These are phyloP conservation scores for Amiota mariae DNA, from an alignment of 2,888 invertebrate species.

Conservation along the genomic window DNA sequence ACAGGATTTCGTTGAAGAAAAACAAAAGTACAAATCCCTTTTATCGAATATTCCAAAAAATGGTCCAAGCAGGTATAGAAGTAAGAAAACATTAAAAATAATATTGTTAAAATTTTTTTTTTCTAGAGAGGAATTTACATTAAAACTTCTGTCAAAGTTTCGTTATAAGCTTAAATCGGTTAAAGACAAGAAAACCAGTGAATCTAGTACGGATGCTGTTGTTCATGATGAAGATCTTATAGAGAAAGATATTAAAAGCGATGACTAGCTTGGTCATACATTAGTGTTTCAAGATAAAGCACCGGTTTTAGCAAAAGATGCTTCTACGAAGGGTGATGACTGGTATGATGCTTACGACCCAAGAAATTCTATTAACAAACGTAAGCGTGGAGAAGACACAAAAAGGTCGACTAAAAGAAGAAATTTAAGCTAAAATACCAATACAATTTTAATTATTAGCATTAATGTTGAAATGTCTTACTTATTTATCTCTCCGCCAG, in stretches of 20 bases:
- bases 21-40: slow-evolving; percentile 77
- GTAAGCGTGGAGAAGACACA: slow-evolving; percentile 87
- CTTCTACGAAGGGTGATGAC: slow-evolving; percentile 92
- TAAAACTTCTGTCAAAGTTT: slow-evolving; percentile 87
- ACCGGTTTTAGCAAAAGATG: slow-evolving; percentile 88
- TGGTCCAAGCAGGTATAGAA: slow-evolving; percentile 76
- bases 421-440: background rate
- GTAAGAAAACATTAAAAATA: background rate
- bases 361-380: slow-evolving; percentile 92
- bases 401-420: slow-evolving; percentile 10
- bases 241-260: slow-evolving; percentile 68
- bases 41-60: slow-evolving; percentile 81
- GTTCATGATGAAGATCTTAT: slow-evolving; percentile 54
- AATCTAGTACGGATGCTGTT: slow-evolving; percentile 65
- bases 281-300: slow-evolving; percentile 77
- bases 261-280: slow-evolving; percentile 71
- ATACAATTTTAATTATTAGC: background rate
- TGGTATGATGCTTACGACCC: slow-evolving; percentile 99
- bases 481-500: no score
- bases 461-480: background rate
- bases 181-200: slow-evolving; percentile 75
- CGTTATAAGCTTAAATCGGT: slow-evolving; percentile 83
- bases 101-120: background rate
- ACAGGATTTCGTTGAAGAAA: slow-evolving; percentile 76
- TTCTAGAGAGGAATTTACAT: slow-evolving; percentile 81